phyloP scores from a whole-genome alignment of 2,888 invertebrate genomes.

The Chymomyza caudatula region DNA sequence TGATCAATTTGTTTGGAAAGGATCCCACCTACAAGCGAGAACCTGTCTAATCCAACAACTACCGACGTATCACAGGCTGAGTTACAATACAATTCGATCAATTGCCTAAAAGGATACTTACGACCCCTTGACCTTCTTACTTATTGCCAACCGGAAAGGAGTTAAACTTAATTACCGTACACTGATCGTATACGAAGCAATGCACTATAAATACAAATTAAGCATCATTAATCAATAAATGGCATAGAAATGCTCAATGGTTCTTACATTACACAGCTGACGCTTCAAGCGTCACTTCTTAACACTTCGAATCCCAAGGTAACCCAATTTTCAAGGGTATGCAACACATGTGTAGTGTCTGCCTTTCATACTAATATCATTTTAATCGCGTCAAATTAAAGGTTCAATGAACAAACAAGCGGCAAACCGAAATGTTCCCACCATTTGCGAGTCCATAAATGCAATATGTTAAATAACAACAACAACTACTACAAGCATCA shows the following conservation, averaged over 20 bases:
- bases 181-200: not conserved
- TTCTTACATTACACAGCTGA: conserved; percentile 46
- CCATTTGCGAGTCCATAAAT: not conserved
- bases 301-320: conserved; percentile 55
- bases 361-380: conserved; percentile 66
- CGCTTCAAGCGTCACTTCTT: conserved; percentile 51
- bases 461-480: conserved; percentile 43
- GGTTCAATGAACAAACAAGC: conserved; percentile 56
- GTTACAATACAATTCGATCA: too few relatives aligned
- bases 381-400: conserved; percentile 73
- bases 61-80: too few relatives aligned
- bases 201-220: conserved; percentile 47
- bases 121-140: conserved; percentile 1
- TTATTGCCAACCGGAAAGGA: conserved; percentile 56
- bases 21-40: too few relatives aligned
- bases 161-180: conserved; percentile 40
- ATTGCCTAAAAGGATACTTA: not conserved
- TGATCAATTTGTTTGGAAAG: too few relatives aligned
- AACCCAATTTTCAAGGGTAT: conserved; percentile 23
- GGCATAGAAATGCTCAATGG: conserved; percentile 45
- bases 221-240: conserved; percentile 75
- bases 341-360: conserved; percentile 69
- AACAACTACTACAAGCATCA: not conserved
- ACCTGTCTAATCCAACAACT: too few relatives aligned
- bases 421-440: conserved; percentile 32